Conservation (phyloP, 1,140 invertebrate species). For the Lasioglossum albipes region DNA sequence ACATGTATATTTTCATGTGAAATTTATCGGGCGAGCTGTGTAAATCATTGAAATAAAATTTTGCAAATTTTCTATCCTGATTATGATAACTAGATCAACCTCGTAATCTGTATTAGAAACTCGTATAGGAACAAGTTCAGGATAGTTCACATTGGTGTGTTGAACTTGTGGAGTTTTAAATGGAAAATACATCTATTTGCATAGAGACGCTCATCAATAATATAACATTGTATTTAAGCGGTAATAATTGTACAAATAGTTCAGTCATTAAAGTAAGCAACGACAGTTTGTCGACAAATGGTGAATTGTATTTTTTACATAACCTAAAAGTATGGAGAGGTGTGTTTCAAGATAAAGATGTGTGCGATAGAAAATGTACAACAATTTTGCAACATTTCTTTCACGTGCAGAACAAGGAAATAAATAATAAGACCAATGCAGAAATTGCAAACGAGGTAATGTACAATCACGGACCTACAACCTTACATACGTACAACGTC, state of each 20-base stretch:
- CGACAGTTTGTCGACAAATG: conserved; percentile 75
- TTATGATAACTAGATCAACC: not conserved
- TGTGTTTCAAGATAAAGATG: conserved; percentile 37
- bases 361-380: conserved; percentile 41
- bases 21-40: not conserved
- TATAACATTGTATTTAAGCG: conserved; percentile 58
- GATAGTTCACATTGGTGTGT: not conserved
- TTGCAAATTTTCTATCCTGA: not conserved
- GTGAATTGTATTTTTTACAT: conserved; percentile 80
- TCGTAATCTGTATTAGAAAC: not conserved
- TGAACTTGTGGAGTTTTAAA: conserved; percentile 18
- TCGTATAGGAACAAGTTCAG: not conserved
- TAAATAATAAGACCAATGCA: conserved; percentile 20
- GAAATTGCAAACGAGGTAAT: conserved; percentile 63
- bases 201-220: conserved; percentile 48
- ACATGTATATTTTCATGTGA: not conserved
- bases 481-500: too few species aligned
- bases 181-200: conserved; percentile 44
- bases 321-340: conserved; percentile 79
- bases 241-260: conserved; percentile 36
- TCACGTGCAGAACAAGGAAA: conserved; percentile 19
- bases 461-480: too few species aligned
- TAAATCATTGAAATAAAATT: not conserved
- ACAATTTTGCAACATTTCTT: conserved; percentile 64
- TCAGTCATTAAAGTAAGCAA: conserved; percentile 79